Conservation (phyloP, 2,888 invertebrate genomes). For the Eupelmus urozonus region DNA sequence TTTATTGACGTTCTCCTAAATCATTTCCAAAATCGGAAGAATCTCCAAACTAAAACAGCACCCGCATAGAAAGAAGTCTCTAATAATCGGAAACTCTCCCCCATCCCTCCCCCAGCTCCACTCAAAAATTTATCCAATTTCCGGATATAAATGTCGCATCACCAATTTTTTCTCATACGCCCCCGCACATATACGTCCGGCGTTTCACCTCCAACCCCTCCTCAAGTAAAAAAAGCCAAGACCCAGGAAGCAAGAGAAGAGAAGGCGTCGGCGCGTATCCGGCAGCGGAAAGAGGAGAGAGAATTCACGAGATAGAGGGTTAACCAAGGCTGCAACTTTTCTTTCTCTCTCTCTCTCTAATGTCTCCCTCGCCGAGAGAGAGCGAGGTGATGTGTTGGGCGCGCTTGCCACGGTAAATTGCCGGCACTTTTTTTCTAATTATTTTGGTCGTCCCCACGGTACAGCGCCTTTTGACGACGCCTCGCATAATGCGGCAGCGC, state of each 20-base stretch:
- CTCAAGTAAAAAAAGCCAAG: background rate
- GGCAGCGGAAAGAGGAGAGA: background rate
- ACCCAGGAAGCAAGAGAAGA: too few species aligned
- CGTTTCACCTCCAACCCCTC: background rate
- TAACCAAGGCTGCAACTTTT: constrained; percentile 6
- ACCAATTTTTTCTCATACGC: too few species aligned
- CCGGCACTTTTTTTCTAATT: constrained; percentile 50
- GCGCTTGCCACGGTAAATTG: constrained; percentile 37
- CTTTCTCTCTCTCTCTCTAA: constrained; percentile 25
- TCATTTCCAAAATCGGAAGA: too few species aligned
- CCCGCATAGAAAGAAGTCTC: too few species aligned
- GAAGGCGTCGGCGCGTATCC: background rate
- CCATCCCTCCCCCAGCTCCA: too few species aligned
- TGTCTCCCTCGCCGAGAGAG: constrained; percentile 1
- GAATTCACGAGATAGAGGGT: constrained; percentile 13
- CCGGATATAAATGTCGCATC: background rate
- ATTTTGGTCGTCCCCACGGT: constrained; percentile 7
- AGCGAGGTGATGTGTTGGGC: too few species aligned
- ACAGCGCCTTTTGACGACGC: constrained; percentile 2
- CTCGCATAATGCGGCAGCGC: constrained; percentile 24
- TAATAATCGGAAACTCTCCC: too few species aligned
- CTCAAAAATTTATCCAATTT: background rate
- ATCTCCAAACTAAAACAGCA: too few species aligned
- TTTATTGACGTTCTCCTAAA: too few species aligned
- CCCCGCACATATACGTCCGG: constrained; percentile 18